phyloP scores from a whole-genome alignment of 2,113 vertebrate species.

The Seriola aureovittata region DNA sequence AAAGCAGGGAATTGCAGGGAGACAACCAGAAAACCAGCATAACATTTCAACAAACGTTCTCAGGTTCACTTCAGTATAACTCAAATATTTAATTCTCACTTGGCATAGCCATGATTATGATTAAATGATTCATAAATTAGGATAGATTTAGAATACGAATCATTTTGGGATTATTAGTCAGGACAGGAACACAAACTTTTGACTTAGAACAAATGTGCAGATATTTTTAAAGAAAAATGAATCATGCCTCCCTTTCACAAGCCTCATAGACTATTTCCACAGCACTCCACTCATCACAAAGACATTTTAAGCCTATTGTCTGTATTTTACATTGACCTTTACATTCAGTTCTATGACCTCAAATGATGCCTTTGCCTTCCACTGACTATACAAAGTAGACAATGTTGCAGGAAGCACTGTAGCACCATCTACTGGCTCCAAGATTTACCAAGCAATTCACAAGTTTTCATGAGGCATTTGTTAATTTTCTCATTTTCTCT shows the following conservation, averaged over 20 bases:
- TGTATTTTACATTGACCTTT: neutral
- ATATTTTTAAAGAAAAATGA: neutral
- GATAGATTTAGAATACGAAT: neutral
- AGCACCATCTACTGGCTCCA: constrained; percentile 67
- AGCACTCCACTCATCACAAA: neutral
- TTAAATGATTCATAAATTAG: neutral
- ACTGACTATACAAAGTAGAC: neutral
- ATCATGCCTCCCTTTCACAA: neutral
- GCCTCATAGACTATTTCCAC: neutral
- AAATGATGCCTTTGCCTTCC: neutral
- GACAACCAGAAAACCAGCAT: neutral
- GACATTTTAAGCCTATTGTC: neutral
- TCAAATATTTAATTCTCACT: neutral
- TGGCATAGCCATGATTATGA: neutral
- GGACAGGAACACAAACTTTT: neutral
- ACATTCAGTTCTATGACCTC: neutral
- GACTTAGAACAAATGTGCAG: neutral
- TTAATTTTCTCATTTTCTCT: neutral
- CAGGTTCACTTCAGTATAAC: neutral
- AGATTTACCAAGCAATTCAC: neutral
- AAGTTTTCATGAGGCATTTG: neutral
- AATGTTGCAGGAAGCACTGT: constrained; percentile 24
- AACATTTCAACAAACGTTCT: neutral
- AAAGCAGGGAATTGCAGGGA: no score
- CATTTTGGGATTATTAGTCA: neutral